Percentiles rank a stretch among this genome's conserved stretches.
These are phyloP conservation scores for Lepus townsendii DNA, from an alignment of 2,797 vertebrate genomes.

Conservation along the genomic window DNA sequence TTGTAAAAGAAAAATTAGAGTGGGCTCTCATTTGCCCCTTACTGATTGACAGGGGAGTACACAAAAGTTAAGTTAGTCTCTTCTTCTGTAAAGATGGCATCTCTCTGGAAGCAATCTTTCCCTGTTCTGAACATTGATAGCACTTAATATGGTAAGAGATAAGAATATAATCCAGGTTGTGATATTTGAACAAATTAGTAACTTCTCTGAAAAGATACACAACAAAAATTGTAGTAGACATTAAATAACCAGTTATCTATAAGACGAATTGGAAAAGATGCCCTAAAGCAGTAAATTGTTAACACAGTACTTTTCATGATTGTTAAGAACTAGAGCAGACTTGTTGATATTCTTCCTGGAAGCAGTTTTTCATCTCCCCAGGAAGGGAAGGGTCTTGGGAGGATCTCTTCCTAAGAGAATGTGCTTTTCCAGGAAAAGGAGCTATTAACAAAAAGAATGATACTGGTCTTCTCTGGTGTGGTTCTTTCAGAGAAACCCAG, in stretches of 20 bases:
- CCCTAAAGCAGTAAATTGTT: neutral
- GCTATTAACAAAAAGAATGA: neutral
- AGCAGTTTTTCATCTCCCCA: neutral
- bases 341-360: neutral
- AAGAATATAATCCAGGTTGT: neutral
- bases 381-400: neutral
- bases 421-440: accelerated
- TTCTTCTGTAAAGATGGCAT: neutral
- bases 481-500: neutral
- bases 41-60: neutral
- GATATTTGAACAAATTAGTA: neutral
- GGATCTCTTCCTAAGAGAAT: neutral
- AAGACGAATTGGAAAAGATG: neutral
- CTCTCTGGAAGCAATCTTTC: neutral
- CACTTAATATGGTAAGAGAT: neutral
- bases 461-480: neutral
- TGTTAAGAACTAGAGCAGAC: neutral
- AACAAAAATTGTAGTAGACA: neutral
- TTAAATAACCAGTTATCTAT: neutral
- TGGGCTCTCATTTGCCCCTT: neutral
- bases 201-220: neutral
- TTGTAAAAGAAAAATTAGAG: neutral
- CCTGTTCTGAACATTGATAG: neutral
- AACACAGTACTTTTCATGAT: neutral
- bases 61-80: neutral